Conservation (phyloP, 2,797 vertebrate species). For the Arrhamphus sclerolepis region DNA sequence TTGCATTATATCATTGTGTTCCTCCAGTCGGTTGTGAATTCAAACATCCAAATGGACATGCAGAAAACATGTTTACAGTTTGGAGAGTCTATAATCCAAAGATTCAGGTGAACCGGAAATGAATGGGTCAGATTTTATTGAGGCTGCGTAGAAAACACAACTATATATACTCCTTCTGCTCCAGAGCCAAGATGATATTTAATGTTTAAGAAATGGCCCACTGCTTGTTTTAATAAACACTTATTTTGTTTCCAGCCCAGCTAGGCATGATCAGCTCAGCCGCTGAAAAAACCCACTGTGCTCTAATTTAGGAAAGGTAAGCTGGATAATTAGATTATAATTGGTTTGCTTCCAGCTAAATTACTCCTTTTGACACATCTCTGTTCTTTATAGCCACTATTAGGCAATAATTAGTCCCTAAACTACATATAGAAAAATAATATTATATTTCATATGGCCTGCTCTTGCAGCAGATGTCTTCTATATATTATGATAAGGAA, state of each 20-base stretch:
- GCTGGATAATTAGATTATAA: slow-evolving; percentile 73
- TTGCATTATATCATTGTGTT: too few species aligned
- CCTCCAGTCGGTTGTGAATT: too few species aligned
- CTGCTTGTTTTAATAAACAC: slow-evolving; percentile 58
- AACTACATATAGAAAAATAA: slow-evolving; percentile 19
- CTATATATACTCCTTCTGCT: too few species aligned
- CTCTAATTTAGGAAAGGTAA: slow-evolving; percentile 71
- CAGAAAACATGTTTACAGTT: too few species aligned
- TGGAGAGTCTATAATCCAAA: too few species aligned
- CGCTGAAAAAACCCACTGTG: slow-evolving; percentile 49
- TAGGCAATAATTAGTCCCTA: slow-evolving; percentile 52
- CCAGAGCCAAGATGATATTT: background rate
- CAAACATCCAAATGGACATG: too few species aligned
- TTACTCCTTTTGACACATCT: slow-evolving; percentile 61
- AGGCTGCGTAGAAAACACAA: too few species aligned
- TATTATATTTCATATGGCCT: slow-evolving; percentile 17
- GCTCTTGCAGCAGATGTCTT: background rate
- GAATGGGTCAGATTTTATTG: too few species aligned
- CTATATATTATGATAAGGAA: slow-evolving; percentile 12
- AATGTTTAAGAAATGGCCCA: slow-evolving; percentile 18
- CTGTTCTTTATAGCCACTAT: slow-evolving; percentile 51
- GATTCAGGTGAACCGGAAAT: too few species aligned
- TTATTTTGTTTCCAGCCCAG: slow-evolving; percentile 57
- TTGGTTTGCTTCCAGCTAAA: slow-evolving; percentile 68
- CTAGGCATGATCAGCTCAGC: slow-evolving; percentile 58